A percentile compares a stretch with the other conserved stretches of the same genome.
phyloP scores from a whole-genome alignment of 2,888 invertebrate genomes.

The Linyphia triangularis region DNA sequence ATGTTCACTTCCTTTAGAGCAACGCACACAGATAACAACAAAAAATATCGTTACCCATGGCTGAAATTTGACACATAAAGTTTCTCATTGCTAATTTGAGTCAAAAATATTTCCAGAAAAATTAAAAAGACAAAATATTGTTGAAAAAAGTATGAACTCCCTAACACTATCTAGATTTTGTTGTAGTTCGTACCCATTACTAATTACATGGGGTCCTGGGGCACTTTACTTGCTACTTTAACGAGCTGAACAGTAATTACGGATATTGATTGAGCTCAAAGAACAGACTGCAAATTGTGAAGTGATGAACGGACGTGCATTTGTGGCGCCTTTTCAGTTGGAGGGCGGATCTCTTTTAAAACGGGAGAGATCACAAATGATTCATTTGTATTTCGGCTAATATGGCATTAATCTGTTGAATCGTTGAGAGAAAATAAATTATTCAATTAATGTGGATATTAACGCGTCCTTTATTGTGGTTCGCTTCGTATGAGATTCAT shows the following conservation, averaged over 20 bases:
- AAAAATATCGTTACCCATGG: not conserved
- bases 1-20: no score
- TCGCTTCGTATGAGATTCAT: no score
- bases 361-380: conserved; percentile 4
- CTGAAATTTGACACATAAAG: not conserved
- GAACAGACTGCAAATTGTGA: conserved; percentile 27
- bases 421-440: not conserved
- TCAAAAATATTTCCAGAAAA: conserved; percentile 20
- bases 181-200: conserved; percentile 17
- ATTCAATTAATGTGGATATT: no score
- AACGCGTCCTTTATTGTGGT: no score
- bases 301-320: conserved; percentile 15
- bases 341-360: not conserved
- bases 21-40: not conserved
- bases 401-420: not conserved
- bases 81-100: conserved; percentile 34
- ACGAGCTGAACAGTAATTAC: conserved; percentile 38
- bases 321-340: conserved; percentile 15
- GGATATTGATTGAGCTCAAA: conserved; percentile 40
- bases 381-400: not conserved
- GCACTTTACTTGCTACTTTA: conserved; percentile 29
- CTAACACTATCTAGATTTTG: conserved; percentile 14
- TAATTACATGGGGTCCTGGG: conserved; percentile 35
- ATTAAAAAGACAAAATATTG: conserved; percentile 25
- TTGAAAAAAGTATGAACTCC: not conserved